These are phyloP conservation scores for Cyphomyrus discorhynchus DNA, from an alignment of 2,113 vertebrate genomes.

Conservation along the genomic window DNA sequence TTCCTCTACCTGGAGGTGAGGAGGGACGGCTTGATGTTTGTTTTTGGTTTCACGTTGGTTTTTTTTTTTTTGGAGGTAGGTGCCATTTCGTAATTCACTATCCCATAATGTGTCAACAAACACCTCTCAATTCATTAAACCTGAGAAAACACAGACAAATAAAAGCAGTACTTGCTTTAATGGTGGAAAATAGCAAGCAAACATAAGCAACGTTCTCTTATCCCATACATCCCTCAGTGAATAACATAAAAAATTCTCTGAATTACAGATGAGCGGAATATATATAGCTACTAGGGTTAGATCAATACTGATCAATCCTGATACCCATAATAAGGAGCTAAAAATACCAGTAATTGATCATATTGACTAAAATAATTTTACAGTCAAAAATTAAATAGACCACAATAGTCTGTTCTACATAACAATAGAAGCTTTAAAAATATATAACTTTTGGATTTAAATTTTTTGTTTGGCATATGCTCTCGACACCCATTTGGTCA, in stretches of 20 bases:
- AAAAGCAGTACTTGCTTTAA: neutral
- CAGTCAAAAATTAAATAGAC: neutral
- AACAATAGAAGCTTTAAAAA: neutral
- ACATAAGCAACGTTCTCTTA: neutral
- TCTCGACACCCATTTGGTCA: neutral
- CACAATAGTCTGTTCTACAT: neutral
- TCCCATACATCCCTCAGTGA: neutral
- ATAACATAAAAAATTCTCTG: neutral
- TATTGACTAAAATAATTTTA: neutral
- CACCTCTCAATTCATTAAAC: neutral
- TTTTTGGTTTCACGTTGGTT: neutral
- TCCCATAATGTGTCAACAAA: neutral
- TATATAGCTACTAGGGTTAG: neutral
- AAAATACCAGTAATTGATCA: neutral
- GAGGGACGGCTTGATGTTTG: neutral
- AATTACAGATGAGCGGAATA: neutral
- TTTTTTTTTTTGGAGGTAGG: neutral
- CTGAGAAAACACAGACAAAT: neutral
- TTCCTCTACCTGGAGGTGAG: neutral
- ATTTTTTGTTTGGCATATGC: neutral
- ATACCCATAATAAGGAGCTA: neutral
- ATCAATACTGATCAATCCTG: neutral
- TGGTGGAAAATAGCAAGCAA: neutral
- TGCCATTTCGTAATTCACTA: conserved; percentile 9
- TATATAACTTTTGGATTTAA: neutral